Evolutionary conservation across 2,888 invertebrate species (phyloP).

Genomic region (Aleiodes leptofemur): DNA sequence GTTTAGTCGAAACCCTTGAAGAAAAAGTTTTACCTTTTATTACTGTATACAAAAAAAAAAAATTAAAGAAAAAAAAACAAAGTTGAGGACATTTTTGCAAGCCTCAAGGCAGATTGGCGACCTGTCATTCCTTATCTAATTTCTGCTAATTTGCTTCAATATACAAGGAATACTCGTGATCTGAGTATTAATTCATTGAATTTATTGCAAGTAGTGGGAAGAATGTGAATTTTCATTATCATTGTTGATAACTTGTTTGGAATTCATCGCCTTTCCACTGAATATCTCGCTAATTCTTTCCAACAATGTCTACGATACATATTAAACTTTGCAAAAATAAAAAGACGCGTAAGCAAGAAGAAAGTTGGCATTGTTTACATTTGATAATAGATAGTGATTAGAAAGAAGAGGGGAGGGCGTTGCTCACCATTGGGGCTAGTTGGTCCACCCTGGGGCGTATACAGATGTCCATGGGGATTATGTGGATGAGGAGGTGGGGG

Average conservation of each 20-base stretch:
- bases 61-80: neutral
- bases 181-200: neutral
- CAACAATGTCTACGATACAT: too few species aligned
- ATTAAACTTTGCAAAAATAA: too few species aligned
- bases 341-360: too few species aligned
- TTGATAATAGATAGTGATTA: conserved; percentile 23
- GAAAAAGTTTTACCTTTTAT: conserved; percentile 28
- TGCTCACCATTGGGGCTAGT: conserved; percentile 73
- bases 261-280: too few species aligned
- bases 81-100: conserved; percentile 5
- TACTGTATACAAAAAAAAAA: conserved; percentile 14
- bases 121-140: conserved; percentile 38
- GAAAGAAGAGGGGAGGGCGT: conserved; percentile 34
- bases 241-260: too few species aligned
- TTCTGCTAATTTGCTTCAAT: conserved; percentile 34
- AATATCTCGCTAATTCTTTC: too few species aligned
- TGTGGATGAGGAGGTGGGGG: conserved; percentile 79
- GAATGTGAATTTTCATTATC: conserved; percentile 3
- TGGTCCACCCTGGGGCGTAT: conserved; percentile 71
- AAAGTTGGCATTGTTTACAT: neutral
- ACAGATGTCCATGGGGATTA: conserved; percentile 76
- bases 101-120: conserved; percentile 20
- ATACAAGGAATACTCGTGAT: conserved; percentile 16
- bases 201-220: neutral
- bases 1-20: conserved; percentile 28